Evolutionary conservation across 1,140 invertebrate genomes (phyloP).

Genomic region (Papilio machaon): DNA sequence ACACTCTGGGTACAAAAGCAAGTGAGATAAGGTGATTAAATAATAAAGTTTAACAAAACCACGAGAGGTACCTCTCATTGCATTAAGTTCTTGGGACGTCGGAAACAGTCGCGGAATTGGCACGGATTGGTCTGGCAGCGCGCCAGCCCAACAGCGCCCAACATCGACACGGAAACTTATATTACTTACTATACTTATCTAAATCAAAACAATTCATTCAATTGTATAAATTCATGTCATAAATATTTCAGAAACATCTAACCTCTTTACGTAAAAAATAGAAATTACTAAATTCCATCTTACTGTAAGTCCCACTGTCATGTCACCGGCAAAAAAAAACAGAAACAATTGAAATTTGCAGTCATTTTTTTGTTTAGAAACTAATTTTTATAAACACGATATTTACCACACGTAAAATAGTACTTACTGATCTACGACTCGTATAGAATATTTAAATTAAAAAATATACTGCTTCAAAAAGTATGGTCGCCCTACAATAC

Average conservation of each 20-base stretch:
- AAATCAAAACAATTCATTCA: conserved; percentile 10
- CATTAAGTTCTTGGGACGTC: conserved; percentile 6
- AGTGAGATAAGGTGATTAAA: conserved; percentile 11
- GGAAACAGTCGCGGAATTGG: conserved; percentile 18
- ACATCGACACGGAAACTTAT: not conserved
- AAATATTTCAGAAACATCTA: not conserved
- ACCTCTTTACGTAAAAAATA: too few relatives aligned
- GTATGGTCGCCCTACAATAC: not conserved
- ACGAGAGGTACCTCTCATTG: conserved; percentile 12
- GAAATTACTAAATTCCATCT: too few relatives aligned
- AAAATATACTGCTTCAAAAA: not conserved
- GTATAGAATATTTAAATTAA: not conserved
- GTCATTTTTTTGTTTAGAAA: too few relatives aligned
- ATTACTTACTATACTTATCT: not conserved
- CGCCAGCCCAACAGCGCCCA: not conserved
- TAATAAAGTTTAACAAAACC: conserved; percentile 21
- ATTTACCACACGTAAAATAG: too few relatives aligned
- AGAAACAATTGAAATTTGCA: too few relatives aligned
- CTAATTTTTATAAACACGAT: too few relatives aligned
- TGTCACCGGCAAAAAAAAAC: too few relatives aligned
- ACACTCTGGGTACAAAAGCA: too few relatives aligned
- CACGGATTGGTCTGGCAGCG: conserved; percentile 12
- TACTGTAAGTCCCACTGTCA: too few relatives aligned
- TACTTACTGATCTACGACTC: too few relatives aligned
- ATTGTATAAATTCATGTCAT: not conserved